These are phyloP conservation scores for Nymphalis c-album DNA, from an alignment of 2,888 invertebrate species.

Conservation along the genomic window DNA sequence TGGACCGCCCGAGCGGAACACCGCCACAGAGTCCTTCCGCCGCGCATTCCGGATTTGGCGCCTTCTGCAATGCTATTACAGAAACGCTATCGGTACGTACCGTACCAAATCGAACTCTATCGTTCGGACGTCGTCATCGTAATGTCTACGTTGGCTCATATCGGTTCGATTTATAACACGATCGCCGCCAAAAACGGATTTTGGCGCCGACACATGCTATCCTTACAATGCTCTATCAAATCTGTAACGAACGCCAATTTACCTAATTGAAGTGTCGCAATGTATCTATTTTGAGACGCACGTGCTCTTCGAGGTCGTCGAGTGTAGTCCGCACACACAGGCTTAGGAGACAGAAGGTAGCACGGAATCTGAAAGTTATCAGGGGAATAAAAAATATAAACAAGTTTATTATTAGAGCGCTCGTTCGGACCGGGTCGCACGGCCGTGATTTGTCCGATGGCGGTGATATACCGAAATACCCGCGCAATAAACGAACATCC, in stretches of 20 bases:
- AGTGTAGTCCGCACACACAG: conserved; percentile 50
- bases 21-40: conserved; percentile 53
- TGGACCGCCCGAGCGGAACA: conserved; percentile 67
- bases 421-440: conserved; percentile 78
- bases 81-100: conserved; percentile 78
- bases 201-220: conserved; percentile 57
- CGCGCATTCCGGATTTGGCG: conserved; percentile 71
- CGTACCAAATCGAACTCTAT: conserved; percentile 35
- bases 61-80: conserved; percentile 78
- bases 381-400: conserved; percentile 77
- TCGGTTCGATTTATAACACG: conserved; percentile 40
- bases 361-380: conserved; percentile 63
- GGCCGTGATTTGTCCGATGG: conserved; percentile 79
- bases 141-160: conserved; percentile 24
- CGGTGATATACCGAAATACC: conserved; percentile 79
- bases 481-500: conserved; percentile 68
- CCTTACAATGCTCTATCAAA: conserved; percentile 38
- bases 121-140: conserved; percentile 35
- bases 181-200: conserved; percentile 53
- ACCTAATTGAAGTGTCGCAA: conserved; percentile 53
- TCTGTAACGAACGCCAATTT: conserved; percentile 39
- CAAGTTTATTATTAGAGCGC: conserved; percentile 80
- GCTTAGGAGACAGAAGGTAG: conserved; percentile 45
- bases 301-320: conserved; percentile 73
- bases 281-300: conserved; percentile 69